Evolutionary conservation across 1,140 invertebrate genomes (phyloP), one percentile per base, ranked within the genome.

Genomic region (Hormaphis cornu): DNA sequence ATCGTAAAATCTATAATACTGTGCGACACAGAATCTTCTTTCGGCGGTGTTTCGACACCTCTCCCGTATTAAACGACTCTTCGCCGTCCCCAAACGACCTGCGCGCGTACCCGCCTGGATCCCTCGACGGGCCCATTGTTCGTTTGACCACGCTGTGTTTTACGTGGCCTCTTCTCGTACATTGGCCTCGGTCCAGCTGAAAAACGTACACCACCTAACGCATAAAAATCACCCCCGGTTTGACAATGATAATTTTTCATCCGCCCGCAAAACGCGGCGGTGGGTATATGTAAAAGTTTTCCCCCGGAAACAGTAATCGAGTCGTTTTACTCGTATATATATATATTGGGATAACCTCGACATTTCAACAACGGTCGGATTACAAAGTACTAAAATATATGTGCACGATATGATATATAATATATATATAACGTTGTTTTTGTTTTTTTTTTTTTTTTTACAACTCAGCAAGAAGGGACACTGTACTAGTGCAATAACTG

Each of bases 211-310:
- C n/a, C n/a, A n/a, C 44, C 61, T 66, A 66, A 66, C 61, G n/a
- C n/a, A 66, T 66, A 66, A 66, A 66, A 66, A 66, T 66, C 28
- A 18, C 44, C 44, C 18, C 14, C 28, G 18, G n/a, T 66, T 66
- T 66, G 61, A 66, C 40, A 66, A 66, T 46, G 59, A 48, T 63
- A 66, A 66, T 66, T 66, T 66, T 66, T 66, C 61, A 66, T 66
- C 61, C 61, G n/a, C n/a, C n/a, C n/a, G n/a, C n/a, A n/a, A n/a
- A n/a, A n/a, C 61, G 22, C 22, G 56, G 22, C 30, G 44, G 24
- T 30, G 33, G 28, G 26, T 48, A 14, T 48, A 33, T 66, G 61
- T 66, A 66, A 66, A 66, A 66, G 61, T 66, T 66, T 66, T 66
- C 28, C 18, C 10, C 28, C 44, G 44, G 44, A 66, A 50, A 66